These are phyloP conservation scores for Cyclophora punctaria DNA, from an alignment of 2,888 invertebrate species.

Conservation along the genomic window DNA sequence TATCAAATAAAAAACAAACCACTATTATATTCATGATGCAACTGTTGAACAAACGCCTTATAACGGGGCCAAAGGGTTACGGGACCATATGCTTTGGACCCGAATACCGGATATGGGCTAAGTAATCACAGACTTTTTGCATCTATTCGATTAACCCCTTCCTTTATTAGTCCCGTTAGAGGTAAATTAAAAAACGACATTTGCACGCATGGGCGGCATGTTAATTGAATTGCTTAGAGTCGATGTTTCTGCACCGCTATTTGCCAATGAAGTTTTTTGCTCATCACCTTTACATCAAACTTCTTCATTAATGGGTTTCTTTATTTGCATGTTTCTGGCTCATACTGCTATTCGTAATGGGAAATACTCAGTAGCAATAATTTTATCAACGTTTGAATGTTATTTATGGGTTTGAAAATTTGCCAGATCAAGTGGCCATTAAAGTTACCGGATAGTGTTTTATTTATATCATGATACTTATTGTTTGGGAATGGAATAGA, in stretches of 20 bases:
- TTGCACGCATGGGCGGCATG: slow-evolving; percentile 52
- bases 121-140: slow-evolving; percentile 64
- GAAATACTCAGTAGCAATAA: neutral
- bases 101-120: slow-evolving; percentile 69
- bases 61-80: slow-evolving; percentile 75
- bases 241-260: slow-evolving; percentile 32
- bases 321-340: slow-evolving; percentile 8
- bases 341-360: neutral
- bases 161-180: slow-evolving; percentile 54
- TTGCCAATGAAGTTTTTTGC: slow-evolving; percentile 33
- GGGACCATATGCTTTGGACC: slow-evolving; percentile 54
- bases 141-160: slow-evolving; percentile 58
- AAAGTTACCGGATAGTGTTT: slow-evolving; percentile 2
- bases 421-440: slow-evolving; percentile 9
- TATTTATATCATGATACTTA: neutral
- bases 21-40: slow-evolving; percentile 58
- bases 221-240: slow-evolving; percentile 54
- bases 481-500: no score
- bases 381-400: slow-evolving; percentile 1
- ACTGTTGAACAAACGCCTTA: slow-evolving; percentile 54
- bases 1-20: slow-evolving; percentile 36
- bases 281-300: slow-evolving; percentile 25
- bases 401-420: slow-evolving; percentile 6
- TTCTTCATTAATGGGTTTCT: slow-evolving; percentile 17
- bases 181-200: slow-evolving; percentile 53